These are phyloP conservation scores for Nipponia nippon DNA, from an alignment of 2,113 vertebrate genomes.

Conservation along the genomic window DNA sequence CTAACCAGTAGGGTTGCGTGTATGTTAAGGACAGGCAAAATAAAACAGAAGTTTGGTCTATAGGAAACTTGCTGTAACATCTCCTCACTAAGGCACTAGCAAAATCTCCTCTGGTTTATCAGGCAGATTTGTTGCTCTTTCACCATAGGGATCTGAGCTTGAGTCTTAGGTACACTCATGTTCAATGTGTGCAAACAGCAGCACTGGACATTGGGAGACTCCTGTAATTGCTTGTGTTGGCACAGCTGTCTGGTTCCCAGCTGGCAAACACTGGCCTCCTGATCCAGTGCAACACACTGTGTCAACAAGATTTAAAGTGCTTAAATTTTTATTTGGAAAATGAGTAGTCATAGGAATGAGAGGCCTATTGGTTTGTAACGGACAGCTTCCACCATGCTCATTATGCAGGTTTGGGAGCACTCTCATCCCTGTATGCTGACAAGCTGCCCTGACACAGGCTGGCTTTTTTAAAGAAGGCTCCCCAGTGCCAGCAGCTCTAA, in stretches of 20 bases:
- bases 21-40: not conserved
- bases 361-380: not conserved
- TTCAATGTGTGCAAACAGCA: not conserved
- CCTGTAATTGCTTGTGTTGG: not conserved
- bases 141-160: not conserved
- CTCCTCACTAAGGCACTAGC: not conserved
- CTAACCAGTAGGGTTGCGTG: not conserved
- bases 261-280: not conserved
- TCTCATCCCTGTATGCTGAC: not conserved
- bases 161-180: not conserved
- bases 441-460: not conserved
- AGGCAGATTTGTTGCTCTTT: not conserved
- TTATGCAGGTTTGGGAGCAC: not conserved
- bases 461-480: conserved; percentile 10
- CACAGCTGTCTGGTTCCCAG: not conserved
- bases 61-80: not conserved
- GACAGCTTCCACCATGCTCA: not conserved
- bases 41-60: not conserved
- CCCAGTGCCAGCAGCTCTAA: not conserved
- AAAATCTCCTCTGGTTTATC: not conserved
- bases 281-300: not conserved
- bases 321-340: not conserved
- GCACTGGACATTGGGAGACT: fast-evolving
- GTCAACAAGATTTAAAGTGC: not conserved
- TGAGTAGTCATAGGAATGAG: not conserved